These are phyloP conservation scores for Gavia stellata DNA, from an alignment of 2,113 vertebrate genomes.

Conservation along the genomic window DNA sequence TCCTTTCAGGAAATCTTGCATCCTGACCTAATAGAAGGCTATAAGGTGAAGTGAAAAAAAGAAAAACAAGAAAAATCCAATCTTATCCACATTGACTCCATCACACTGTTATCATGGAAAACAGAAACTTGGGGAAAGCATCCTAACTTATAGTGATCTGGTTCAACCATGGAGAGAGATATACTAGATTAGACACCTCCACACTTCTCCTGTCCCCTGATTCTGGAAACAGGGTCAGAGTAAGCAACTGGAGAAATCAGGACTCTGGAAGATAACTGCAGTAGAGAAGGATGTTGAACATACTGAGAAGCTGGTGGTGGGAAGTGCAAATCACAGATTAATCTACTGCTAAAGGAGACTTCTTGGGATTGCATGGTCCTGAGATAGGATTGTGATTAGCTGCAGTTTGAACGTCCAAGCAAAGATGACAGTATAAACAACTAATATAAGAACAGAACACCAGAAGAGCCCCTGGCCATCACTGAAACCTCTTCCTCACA, in stretches of 20 bases:
- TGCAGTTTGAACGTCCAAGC: not conserved
- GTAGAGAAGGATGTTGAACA: not conserved
- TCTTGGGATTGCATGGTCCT: not conserved
- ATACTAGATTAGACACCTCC: not conserved
- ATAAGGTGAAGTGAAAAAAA: not conserved
- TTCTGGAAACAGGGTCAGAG: not conserved
- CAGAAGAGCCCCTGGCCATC: not conserved
- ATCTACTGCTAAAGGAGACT: not conserved
- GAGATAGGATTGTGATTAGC: not conserved
- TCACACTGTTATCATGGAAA: not conserved
- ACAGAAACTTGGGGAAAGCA: not conserved
- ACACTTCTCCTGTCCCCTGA: not conserved
- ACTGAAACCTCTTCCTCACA: not conserved
- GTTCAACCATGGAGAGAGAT: not conserved
- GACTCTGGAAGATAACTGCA: not conserved
- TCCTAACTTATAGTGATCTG: not conserved
- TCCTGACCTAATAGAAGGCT: not conserved
- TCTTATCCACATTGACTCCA: not conserved
- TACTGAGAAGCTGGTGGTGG: not conserved
- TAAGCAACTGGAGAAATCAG: not conserved
- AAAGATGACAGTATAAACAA: not conserved
- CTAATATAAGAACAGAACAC: not conserved
- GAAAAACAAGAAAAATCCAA: not conserved
- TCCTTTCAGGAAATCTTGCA: not conserved
- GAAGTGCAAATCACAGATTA: not conserved